Evolutionary conservation across 2,797 vertebrate genomes (phyloP), one percentile per base, ranked within the genome.

Genomic region (Sebastes wilsoni): DNA sequence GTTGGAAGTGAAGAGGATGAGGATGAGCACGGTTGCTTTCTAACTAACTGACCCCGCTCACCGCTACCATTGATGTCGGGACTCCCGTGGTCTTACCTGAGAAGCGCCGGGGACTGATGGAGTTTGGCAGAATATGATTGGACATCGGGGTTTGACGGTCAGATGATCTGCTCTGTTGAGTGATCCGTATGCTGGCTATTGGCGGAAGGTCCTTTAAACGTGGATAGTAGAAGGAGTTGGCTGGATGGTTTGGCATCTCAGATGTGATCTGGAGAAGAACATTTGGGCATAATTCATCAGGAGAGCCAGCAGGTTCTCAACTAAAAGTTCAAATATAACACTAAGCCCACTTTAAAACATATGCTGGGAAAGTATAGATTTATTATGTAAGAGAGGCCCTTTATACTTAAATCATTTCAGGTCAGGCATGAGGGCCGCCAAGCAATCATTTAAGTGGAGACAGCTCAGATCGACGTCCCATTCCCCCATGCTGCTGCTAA

Each of bases 191-290:
- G 78, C 91, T 94, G 87, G 95, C 96, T 8, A 96, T 91, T 0
- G 95, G 96, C 3, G 96, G 96, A 18, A 97, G 96, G 30, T 96
- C 92, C 32, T 91, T 80, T 12, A 96, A 82, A 60, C 96, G 94
- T 13, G 96, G 96, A 76, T 96, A 96, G 91, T 88, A 97, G 90
- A 97, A 97, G 72, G 96, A 97, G 90, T 96, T 97, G 66, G 95
- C 96, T 0, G 96, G 96, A 84, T 97, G 96, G 89, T 96, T 96
- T 18, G 96, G 96, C 90, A 95, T 94, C 87, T 96, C 94, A 79
- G 95, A 96, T 6, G 96, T 96, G 87, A 96, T 96, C 96, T 97
- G 84, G 80, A 80, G 4, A 69, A 85, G 34, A 87, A 74, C 34
- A 75, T 46, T 25, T 13, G 28, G 25, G 58, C 38, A 69, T 82